Percentiles rank a stretch among this genome's conserved stretches.
These are phyloP conservation scores for Tetanocera ferruginea DNA, from an alignment of 2,888 invertebrate genomes.

Conservation along the genomic window DNA sequence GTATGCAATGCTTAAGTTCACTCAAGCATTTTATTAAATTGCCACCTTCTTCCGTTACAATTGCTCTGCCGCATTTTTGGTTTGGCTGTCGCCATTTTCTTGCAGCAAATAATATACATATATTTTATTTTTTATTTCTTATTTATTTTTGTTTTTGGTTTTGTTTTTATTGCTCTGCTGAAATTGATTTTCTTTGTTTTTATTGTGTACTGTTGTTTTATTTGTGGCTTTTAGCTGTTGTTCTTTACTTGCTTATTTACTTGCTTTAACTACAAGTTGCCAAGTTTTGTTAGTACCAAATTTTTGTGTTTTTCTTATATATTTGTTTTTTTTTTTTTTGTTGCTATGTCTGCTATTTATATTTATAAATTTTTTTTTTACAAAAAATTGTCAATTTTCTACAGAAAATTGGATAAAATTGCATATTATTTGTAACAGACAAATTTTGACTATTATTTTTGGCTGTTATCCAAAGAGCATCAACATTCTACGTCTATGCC, in stretches of 20 bases:
- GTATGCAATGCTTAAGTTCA: conserved; percentile 56
- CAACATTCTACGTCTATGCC: not conserved
- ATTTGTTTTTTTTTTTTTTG: not conserved
- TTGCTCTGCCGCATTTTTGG: conserved; percentile 38
- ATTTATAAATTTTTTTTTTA: not conserved
- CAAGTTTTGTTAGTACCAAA: too few relatives aligned
- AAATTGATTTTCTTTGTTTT: not conserved
- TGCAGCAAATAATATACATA: not conserved
- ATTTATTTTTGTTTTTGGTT: not conserved
- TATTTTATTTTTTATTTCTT: not conserved
- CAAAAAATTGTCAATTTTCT: conserved; percentile 16
- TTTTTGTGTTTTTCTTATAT: too few relatives aligned
- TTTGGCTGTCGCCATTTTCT: conserved; percentile 2
- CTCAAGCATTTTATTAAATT: conserved; percentile 67
- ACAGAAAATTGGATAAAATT: conserved; percentile 13
- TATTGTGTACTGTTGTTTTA: not conserved
- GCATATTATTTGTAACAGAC: too few relatives aligned
- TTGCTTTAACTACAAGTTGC: not conserved
- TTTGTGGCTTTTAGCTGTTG: not conserved
- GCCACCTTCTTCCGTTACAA: conserved; percentile 64
- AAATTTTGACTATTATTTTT: not conserved
- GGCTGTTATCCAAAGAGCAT: not conserved
- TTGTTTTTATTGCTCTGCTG: not conserved
- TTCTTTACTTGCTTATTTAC: not conserved
- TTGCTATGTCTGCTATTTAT: not conserved